A percentile compares a stretch with the other conserved stretches of the same genome.
These are phyloP conservation scores for Amphiprion ocellaris DNA, from an alignment of 2,113 vertebrate species.

Conservation along the genomic window DNA sequence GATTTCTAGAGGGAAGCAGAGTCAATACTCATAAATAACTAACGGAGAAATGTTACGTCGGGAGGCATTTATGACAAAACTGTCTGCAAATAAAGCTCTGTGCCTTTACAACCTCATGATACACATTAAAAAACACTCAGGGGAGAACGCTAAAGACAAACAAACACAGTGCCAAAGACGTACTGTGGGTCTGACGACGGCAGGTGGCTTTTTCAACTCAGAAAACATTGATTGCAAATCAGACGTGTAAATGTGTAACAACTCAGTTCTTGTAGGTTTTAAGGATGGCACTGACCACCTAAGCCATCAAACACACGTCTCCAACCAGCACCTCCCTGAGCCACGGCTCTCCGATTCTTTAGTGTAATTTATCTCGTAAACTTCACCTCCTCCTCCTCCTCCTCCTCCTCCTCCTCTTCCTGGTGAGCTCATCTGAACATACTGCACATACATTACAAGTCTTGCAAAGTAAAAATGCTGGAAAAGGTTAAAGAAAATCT, in stretches of 20 bases:
- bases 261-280: constrained; percentile 32
- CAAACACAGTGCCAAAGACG: constrained; percentile 27
- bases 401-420: not conserved
- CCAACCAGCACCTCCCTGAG: constrained; percentile 61
- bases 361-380: constrained; percentile 55
- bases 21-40: constrained; percentile 17
- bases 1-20: constrained; percentile 6
- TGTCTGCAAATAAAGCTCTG: constrained; percentile 50
- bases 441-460: constrained; percentile 62
- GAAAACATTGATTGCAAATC: constrained; percentile 5
- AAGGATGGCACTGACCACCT: constrained; percentile 37
- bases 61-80: constrained; percentile 12
- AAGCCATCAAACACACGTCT: constrained; percentile 18
- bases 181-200: constrained; percentile 24
- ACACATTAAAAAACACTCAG: constrained; percentile 44
- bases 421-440: constrained; percentile 52
- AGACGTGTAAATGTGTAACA: constrained; percentile 31
- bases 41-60: constrained; percentile 16
- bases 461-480: constrained; percentile 65
- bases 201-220: constrained; percentile 15
- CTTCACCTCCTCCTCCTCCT: constrained; percentile 12
- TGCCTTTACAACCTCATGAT: constrained; percentile 36
- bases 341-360: constrained; percentile 47
- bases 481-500: constrained; percentile 64
- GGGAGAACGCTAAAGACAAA: constrained; percentile 41